phyloP scores from a whole-genome alignment of 2,888 invertebrate species.

The Glaucopsyche alexis region DNA sequence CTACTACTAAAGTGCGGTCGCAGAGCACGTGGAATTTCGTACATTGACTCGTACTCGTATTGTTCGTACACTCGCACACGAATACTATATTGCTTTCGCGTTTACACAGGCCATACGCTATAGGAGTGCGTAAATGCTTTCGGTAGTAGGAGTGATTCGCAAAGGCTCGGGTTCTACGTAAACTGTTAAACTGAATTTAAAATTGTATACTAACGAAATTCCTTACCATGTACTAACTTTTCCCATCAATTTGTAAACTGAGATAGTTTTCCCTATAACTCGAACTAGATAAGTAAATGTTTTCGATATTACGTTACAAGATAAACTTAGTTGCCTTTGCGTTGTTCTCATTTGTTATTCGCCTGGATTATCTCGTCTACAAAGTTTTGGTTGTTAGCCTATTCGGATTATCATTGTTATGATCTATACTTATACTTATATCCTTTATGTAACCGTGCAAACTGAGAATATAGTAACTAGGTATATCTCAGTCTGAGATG shows the following conservation, averaged over 20 bases:
- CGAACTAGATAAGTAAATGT: constrained; percentile 27
- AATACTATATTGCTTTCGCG: too few relatives aligned
- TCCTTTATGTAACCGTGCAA: background rate
- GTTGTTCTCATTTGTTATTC: constrained; percentile 24
- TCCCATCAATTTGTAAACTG: constrained; percentile 25
- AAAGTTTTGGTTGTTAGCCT: constrained; percentile 16
- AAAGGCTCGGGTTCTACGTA: background rate
- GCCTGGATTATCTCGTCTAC: constrained; percentile 9
- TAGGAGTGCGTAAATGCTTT: too few relatives aligned
- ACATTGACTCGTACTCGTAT: too few relatives aligned
- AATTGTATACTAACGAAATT: constrained; percentile 17
- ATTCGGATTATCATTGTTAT: constrained; percentile 5
- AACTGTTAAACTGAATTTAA: constrained; percentile 11
- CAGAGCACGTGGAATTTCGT: too few relatives aligned
- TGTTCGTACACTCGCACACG: too few relatives aligned
- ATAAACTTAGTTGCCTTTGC: constrained; percentile 26
- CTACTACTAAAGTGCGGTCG: too few relatives aligned
- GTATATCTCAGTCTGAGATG: background rate
- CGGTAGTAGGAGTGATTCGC: background rate
- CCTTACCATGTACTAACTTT: background rate
- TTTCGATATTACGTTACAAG: constrained; percentile 20
- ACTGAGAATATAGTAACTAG: background rate
- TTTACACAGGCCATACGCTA: too few relatives aligned
- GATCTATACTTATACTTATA: background rate
- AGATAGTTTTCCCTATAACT: background rate